phyloP scores from a whole-genome alignment of 2,113 vertebrate genomes.

The Aegithalos caudatus region DNA sequence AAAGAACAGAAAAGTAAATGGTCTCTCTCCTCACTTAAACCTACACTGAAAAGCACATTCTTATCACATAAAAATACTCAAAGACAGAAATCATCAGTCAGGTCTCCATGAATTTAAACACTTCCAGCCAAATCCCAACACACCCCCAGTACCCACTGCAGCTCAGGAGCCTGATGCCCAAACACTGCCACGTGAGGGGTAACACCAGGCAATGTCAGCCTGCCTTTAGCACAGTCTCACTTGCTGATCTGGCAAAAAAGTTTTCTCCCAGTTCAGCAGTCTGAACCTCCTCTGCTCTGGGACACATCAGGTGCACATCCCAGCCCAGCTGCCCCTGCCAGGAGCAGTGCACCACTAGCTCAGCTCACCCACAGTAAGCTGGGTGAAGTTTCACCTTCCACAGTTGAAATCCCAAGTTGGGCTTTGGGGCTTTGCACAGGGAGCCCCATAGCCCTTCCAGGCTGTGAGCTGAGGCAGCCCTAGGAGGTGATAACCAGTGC shows the following conservation, averaged over 20 bases:
- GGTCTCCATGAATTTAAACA: background rate
- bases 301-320: fast-evolving
- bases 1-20: background rate
- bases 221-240: background rate
- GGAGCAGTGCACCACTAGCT: fast-evolving
- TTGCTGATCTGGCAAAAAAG: fast-evolving
- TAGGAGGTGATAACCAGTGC: background rate
- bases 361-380: background rate
- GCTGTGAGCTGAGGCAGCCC: background rate
- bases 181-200: background rate
- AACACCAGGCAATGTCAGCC: background rate
- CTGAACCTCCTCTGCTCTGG: background rate
- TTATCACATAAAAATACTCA: background rate
- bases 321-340: background rate
- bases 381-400: background rate
- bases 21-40: background rate
- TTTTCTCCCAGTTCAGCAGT: background rate
- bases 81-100: background rate
- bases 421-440: background rate
- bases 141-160: background rate
- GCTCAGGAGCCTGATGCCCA: background rate
- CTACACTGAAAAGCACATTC: background rate
- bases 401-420: background rate
- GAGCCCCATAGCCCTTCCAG: background rate
- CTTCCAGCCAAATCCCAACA: background rate